Conservation (phyloP, 37 sponge, comb jelly and placozoan species). For the Theonella swinhoei region DNA sequence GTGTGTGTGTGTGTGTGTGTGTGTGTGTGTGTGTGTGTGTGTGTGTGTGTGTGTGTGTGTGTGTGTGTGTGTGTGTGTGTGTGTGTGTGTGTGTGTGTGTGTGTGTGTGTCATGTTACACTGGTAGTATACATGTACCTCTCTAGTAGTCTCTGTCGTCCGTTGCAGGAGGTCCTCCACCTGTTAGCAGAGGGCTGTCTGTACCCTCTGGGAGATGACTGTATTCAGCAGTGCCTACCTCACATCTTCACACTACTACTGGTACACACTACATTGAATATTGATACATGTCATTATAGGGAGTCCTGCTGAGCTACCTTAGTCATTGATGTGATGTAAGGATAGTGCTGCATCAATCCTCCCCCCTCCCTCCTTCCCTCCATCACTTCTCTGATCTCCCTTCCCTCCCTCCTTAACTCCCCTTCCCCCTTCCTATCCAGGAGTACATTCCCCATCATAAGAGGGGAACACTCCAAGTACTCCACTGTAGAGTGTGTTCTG, state of each 20-base stretch:
- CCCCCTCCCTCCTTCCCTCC: no score
- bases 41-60: constrained; percentile 25
- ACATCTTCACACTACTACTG: constrained; percentile 20
- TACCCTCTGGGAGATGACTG: constrained; percentile 4
- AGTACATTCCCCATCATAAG: constrained; percentile 31
- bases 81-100: constrained; percentile 35
- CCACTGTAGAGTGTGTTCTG: constrained; percentile 69
- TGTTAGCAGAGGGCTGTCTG: constrained; percentile 49
- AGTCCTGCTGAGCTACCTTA: no score
- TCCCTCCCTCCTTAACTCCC: neutral
- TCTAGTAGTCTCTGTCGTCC: neutral
- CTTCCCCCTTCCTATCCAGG: constrained; percentile 3
- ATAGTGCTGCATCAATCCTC: no score
- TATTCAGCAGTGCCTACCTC: constrained; percentile 10
- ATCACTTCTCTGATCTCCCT: no score
- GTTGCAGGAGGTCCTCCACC: constrained; percentile 28
- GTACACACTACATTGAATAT: constrained; percentile 6
- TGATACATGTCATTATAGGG: neutral
- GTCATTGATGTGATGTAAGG: no score
- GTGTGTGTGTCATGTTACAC: constrained; percentile 27
- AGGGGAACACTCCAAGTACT: constrained; percentile 52
- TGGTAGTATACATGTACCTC: no score
- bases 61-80: constrained; percentile 41
- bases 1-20: no score
- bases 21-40: constrained; percentile 33